Evolutionary conservation across 2,888 invertebrate genomes (phyloP), one percentile per base, ranked within the genome.

Genomic region (Brassicogethes aeneus): DNA sequence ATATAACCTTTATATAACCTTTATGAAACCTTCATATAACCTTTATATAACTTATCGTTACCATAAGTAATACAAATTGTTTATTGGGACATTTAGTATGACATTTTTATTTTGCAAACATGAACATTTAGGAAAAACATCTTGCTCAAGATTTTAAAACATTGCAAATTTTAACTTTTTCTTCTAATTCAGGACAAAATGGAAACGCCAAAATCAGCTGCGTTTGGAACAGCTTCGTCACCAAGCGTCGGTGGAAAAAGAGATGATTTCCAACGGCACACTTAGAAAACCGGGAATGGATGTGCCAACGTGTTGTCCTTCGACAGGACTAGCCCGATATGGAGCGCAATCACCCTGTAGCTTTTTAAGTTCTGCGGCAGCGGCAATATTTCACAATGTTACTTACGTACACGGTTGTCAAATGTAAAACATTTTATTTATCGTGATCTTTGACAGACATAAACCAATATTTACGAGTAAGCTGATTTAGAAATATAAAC

Each of bases 201-300:
- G 88, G 88, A 89, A 89, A 69, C 77, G 88, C 0, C 88, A 89
- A 62, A 92, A 91, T 65, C 92, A 92, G 58, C 71, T 91, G 34
- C 78, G 90, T 0, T 60, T 90, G 40, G 90, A 91, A 59, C 90
- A 91, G 60, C 68, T 91, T 3, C 80, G 91, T 0, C 88, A 90
- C 60, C 88, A 90, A 61, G 86, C 88, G 16, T 80, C 81, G 8
- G 76, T 80, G 36, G 85, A 85, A 57, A 86, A 86, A 60, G 81
- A 82, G 52, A 60, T 76, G 13, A 64, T 79, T 39, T 60, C 59
- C 34, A 53, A 58, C 8, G 55, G 60, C 10, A 53, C 53, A 12
- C 42, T 64, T 10, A 51, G 64, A 39, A 55, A 57, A 45, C 46
- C 53, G 16, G 48, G 42, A 0, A 46, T 50, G 15, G 61, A 62